Evolutionary conservation across 2,797 vertebrate species (phyloP), one percentile per base, ranked within the genome.

Genomic region (Tauraco hartlaubi): DNA sequence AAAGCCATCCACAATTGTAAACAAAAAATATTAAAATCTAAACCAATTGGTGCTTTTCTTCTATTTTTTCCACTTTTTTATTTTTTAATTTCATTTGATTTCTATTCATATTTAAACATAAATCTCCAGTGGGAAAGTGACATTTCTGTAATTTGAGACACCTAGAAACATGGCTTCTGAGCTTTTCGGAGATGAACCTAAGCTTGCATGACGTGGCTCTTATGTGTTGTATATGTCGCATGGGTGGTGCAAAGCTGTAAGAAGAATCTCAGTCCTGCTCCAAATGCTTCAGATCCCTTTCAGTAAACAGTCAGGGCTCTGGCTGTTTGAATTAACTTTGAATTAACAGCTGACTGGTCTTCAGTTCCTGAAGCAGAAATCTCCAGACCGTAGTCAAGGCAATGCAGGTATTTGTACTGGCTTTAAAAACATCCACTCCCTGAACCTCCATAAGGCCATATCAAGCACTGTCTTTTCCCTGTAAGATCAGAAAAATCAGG

Each of bases 321-420:
- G 56, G n/a, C 15, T 83, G 59, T 74, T 91, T 76, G 79, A 91
- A 66, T 92, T 83, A 75, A 56, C 37, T 95, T 71, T 74, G 66
- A 92, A 75, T 95, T 90, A 94, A 83, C 78, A 81, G 37, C 61
- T 95, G 79, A n/a, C 46, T 78, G 72, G 56, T 72, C 68, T 75
- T 80, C 35, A 68, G 46, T 9, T 85, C 51, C 29, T 83, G 79
- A 83, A 88, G 58, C 66, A 91, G 64, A 94, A 88, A 77, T 84
- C 79, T 88, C 62, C 35, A 90, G 88, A 61, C 17, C 0, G 0
- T 54, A 78, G 69, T 68, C 79, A 92, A 95, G 41, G 61, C 41
- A 88, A 94, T 76, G 29, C 28, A 55, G 33, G 35, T 83, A 39
- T 90, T 94, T 96, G 54, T 81, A 72, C 72, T 46, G 62, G 62